Evolutionary conservation across 1,140 invertebrate species (phyloP).

Genomic region (Geopemphigus sp.): DNA sequence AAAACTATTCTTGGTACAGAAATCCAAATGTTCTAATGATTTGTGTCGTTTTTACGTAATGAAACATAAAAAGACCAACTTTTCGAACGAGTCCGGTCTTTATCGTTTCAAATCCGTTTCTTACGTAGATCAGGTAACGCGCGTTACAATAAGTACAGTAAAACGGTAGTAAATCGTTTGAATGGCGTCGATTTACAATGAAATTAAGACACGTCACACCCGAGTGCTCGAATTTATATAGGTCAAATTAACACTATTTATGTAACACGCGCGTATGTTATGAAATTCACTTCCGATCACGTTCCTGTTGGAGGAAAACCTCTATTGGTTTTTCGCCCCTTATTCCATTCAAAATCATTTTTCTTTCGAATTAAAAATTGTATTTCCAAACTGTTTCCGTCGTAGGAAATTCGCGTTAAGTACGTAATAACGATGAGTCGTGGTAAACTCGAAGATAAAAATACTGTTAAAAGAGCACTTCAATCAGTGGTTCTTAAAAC

Average conservation of each 20-base stretch:
- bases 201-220: too few species aligned
- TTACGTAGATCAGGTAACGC: too few species aligned
- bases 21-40: too few species aligned
- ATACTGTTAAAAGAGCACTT: conserved; percentile 33
- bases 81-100: too few species aligned
- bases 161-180: too few species aligned
- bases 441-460: not conserved
- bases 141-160: too few species aligned
- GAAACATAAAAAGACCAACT: too few species aligned
- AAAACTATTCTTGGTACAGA: too few species aligned
- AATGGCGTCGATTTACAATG: too few species aligned
- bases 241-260: not conserved
- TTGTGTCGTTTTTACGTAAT: too few species aligned
- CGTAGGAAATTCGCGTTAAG: conserved; percentile 15
- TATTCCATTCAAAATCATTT: not conserved
- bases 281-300: not conserved
- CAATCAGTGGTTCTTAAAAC: not conserved
- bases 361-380: conserved; percentile 3
- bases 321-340: not conserved
- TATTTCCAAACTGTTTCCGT: not conserved
- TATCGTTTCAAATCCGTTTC: too few species aligned
- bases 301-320: not conserved
- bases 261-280: not conserved
- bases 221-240: too few species aligned
- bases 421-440: conserved; percentile 14